Evolutionary conservation across 2,797 vertebrate genomes (phyloP), one percentile per base, ranked within the genome.

Genomic region (Cyclopterus lumpus): DNA sequence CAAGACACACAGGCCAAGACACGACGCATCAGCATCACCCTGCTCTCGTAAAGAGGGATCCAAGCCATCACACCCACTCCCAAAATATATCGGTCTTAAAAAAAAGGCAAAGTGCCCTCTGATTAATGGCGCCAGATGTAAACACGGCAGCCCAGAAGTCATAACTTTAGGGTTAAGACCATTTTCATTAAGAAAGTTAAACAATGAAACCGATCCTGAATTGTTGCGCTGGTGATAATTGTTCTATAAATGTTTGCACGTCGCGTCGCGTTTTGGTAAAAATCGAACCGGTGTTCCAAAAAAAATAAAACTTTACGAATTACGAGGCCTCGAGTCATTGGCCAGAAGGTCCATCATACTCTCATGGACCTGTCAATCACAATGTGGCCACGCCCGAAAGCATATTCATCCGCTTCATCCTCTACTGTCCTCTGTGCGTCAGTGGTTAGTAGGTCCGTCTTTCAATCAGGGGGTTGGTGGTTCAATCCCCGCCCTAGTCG

Each of bases 1-100:
- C 64, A 68, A 87, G 81, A 86, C 86, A 83, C 82, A 79, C 79
- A 89, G 85, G 81, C 86, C 85, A 76, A 91, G 90, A 92, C 89
- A 88, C 81, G 79, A 78, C 83, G 86, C 86, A 92, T 91, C 89
- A 92, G 83, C 87, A 90, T 92, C 91, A 92, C 87, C 67, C 30
- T 66, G 77, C 67, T 86, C 80, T 88, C n/a, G n/a, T 75, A 85
- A 83, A 36, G 20, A 88, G 80, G 83, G 71, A 85, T 89, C 70
- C 55, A 53, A 83, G 73, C 67, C 67, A 86, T 88, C 84, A 79
- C 83, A 85, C 73, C 75, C 63, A 77, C 63, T 85, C 81, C 81
- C 83, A 82, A 89, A 87, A n/a, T n/a, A 87, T 87, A 88, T 86
- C 75, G 61, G 53, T 67, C 64, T 86, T 82, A n/a, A n/a, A n/a